Percentiles rank a stretch among this genome's conserved stretches.
Conservation (phyloP, 2,113 vertebrate species). For the Prolemur simus region DNA sequence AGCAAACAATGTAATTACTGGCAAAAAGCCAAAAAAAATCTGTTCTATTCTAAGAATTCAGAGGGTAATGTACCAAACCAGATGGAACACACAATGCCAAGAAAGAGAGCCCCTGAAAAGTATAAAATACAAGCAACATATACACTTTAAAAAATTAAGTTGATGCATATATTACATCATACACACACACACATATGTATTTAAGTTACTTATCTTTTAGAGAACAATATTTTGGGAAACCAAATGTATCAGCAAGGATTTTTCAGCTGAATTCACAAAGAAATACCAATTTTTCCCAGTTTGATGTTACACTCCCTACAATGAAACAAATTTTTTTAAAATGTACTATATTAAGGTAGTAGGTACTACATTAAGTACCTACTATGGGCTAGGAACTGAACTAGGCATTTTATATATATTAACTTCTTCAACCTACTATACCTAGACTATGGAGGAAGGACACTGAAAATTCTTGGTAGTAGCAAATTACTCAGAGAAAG, state of each 20-base stretch:
- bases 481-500: neutral
- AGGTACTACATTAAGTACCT: neutral
- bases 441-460: neutral
- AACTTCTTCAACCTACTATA: neutral
- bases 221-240: conserved; percentile 48
- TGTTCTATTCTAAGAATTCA: neutral
- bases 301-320: neutral
- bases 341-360: neutral
- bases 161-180: neutral
- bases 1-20: conserved; percentile 22
- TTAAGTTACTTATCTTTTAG: conserved; percentile 12
- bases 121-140: neutral
- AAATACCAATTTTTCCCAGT: neutral
- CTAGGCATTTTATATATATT: neutral
- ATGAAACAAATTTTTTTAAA: neutral
- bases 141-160: neutral
- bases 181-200: neutral
- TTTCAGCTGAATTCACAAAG: conserved; percentile 28
- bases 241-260: neutral
- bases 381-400: neutral
- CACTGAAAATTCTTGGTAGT: neutral
- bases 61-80: neutral
- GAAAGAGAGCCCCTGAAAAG: conserved; percentile 11
- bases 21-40: conserved; percentile 8
- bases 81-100: neutral